Conservation (phyloP, 2,113 vertebrate species). For the Marcusenius ussheri region DNA sequence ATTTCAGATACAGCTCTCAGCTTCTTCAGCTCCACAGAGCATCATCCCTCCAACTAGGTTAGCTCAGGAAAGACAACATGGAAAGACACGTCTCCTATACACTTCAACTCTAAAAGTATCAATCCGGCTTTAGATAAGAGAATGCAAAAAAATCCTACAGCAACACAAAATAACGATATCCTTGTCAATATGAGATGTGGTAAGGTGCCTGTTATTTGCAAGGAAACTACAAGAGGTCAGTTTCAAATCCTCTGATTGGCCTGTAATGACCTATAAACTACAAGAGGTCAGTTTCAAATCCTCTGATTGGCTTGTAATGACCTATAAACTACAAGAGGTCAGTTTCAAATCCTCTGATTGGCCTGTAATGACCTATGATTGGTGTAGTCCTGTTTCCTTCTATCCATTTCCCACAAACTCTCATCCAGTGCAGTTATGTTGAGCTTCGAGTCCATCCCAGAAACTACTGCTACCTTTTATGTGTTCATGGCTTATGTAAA, state of each 20-base stretch:
- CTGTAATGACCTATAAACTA: background rate
- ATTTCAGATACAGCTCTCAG: slow-evolving; percentile 24
- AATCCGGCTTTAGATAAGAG: background rate
- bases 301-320: too few relatives aligned
- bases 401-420: background rate
- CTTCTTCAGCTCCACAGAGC: background rate
- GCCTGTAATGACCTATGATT: background rate
- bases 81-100: background rate
- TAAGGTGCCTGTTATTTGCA: background rate
- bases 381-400: background rate
- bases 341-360: too few relatives aligned
- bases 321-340: too few relatives aligned
- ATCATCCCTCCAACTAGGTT: background rate
- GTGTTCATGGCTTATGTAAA: too few relatives aligned
- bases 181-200: background rate
- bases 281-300: too few relatives aligned
- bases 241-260: background rate
- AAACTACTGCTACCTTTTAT: background rate
- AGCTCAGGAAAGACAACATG: background rate
- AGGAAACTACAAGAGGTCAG: background rate
- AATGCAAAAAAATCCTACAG: background rate
- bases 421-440: background rate
- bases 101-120: background rate
- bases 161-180: background rate
- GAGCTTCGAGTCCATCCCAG: background rate